Conservation (phyloP, 2,113 vertebrate species). For the Buteo buteo region DNA sequence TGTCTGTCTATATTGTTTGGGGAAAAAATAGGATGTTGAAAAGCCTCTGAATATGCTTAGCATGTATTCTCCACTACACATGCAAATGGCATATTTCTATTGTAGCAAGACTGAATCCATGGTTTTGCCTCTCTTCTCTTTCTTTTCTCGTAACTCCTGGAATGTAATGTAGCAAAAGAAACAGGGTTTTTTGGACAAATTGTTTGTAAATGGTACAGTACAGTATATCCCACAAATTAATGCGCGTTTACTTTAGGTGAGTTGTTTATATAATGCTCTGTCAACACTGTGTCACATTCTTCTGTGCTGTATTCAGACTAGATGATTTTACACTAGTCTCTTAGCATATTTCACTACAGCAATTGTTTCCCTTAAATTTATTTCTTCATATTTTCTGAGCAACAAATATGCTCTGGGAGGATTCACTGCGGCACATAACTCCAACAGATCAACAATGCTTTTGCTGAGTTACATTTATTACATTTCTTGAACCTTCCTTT, state of each 20-base stretch:
- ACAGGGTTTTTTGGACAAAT: not conserved
- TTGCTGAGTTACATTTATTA: not conserved
- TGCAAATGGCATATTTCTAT: not conserved
- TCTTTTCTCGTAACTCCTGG: not conserved
- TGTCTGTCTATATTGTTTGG: not conserved
- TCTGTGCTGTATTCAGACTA: not conserved
- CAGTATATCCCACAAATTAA: not conserved
- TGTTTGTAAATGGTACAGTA: not conserved
- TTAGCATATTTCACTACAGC: not conserved
- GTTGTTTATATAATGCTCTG: not conserved
- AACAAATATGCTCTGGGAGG: not conserved
- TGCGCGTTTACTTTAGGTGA: not conserved
- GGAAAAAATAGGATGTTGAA: not conserved
- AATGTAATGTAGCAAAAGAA: not conserved
- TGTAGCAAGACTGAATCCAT: not conserved
- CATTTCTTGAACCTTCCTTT: not conserved
- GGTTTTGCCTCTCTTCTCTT: not conserved
- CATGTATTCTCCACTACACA: not conserved
- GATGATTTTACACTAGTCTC: not conserved
- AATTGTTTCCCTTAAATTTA: not conserved
- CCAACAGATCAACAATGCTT: not conserved
- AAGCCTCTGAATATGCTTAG: not conserved
- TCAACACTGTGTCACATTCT: not conserved
- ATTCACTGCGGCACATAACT: not conserved
- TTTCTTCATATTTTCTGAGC: slow-evolving; percentile 2